phyloP scores from a whole-genome alignment of 1,140 invertebrate genomes.

The Brachystomella parvula region DNA sequence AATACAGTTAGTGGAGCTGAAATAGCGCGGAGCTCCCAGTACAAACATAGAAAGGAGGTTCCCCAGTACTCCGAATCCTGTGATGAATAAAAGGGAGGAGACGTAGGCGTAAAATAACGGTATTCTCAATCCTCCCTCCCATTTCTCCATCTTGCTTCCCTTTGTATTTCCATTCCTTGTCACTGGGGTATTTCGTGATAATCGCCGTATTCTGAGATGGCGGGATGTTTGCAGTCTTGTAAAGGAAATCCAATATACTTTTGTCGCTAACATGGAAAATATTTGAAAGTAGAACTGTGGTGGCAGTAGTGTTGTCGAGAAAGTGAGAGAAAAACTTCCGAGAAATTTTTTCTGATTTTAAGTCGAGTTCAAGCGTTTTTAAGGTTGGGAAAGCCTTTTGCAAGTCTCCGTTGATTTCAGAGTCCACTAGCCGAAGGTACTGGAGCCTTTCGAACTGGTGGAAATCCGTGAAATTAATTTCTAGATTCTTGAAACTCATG shows the following conservation, averaged over 20 bases:
- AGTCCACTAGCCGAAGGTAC: not conserved
- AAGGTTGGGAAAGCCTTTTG: not conserved
- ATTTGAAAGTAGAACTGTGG: not conserved
- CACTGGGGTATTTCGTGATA: not conserved
- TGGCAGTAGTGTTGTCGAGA: not conserved
- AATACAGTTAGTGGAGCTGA: not conserved
- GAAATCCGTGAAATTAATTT: too few relatives aligned
- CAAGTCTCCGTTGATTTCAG: not conserved
- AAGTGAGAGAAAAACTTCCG: not conserved
- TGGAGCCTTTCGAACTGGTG: not conserved
- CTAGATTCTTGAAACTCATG: too few relatives aligned
- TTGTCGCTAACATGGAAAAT: not conserved
- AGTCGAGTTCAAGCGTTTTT: not conserved
- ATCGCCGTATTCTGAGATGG: not conserved
- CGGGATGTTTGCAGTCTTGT: not conserved
- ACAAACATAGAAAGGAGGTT: not conserved
- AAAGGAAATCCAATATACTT: not conserved
- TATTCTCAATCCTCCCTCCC: not conserved
- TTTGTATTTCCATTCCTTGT: not conserved
- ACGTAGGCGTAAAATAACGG: not conserved
- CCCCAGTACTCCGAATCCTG: not conserved
- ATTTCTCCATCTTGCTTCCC: not conserved
- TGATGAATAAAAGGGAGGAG: not conserved
- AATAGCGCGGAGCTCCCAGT: not conserved
- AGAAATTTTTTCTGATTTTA: too few relatives aligned